Evolutionary conservation across 2,888 invertebrate genomes (phyloP).

Genomic region (Cerastis leucographa): DNA sequence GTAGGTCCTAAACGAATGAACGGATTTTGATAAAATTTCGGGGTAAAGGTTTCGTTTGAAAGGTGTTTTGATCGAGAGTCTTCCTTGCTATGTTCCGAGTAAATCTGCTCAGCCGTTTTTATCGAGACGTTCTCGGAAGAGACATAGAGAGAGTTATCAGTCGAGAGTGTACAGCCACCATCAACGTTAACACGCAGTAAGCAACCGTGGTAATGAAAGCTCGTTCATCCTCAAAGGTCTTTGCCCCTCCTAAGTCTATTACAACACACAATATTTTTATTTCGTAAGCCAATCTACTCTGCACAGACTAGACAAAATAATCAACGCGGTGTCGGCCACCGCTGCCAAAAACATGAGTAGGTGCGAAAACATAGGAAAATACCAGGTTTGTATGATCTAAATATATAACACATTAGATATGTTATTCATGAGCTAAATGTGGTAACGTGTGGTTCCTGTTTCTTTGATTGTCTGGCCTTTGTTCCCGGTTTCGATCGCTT

Average conservation of each 20-base stretch:
- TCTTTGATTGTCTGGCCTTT: not conserved
- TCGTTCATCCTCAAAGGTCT: not conserved
- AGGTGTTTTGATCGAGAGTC: too few species aligned
- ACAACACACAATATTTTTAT: not conserved
- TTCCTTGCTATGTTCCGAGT: too few species aligned
- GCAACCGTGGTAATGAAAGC: not conserved
- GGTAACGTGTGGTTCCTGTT: slow-evolving; percentile 21
- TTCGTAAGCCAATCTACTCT: not conserved
- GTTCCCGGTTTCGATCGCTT: not conserved
- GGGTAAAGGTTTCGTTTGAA: too few species aligned
- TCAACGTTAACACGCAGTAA: not conserved
- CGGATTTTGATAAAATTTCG: too few species aligned
- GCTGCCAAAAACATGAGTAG: slow-evolving; percentile 13
- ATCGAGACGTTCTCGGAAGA: too few species aligned
- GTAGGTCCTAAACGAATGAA: too few species aligned
- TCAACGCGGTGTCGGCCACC: not conserved
- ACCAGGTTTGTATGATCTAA: not conserved
- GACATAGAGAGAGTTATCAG: not conserved
- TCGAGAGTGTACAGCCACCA: not conserved
- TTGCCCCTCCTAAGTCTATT: not conserved
- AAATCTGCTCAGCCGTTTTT: too few species aligned
- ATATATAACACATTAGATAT: slow-evolving; percentile 9
- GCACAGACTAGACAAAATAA: not conserved
- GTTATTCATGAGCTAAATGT: slow-evolving; percentile 53
- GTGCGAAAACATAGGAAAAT: slow-evolving; percentile 7